These are phyloP conservation scores for Vespertilio murinus DNA, from an alignment of 2,797 vertebrate genomes.

Conservation along the genomic window DNA sequence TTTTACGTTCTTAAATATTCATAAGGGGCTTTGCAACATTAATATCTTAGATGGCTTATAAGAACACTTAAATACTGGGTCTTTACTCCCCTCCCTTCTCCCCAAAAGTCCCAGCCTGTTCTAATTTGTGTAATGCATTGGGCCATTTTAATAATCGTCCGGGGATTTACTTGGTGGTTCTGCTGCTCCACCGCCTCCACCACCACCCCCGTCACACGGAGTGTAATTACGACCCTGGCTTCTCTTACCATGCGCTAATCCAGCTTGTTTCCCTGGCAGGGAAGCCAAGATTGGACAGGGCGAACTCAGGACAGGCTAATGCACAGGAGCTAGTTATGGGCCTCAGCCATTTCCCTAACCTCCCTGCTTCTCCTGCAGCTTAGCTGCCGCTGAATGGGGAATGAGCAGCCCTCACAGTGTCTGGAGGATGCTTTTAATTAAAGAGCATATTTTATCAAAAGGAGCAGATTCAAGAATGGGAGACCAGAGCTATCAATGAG, in stretches of 20 bases:
- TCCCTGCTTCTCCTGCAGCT: not conserved
- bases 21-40: slow-evolving; percentile 99
- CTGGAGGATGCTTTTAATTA: slow-evolving; percentile 60
- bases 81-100: slow-evolving; percentile 81
- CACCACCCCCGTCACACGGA: slow-evolving; percentile 61
- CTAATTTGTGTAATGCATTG: slow-evolving; percentile 96
- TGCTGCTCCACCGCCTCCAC: slow-evolving; percentile 66
- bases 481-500: slow-evolving; percentile 47
- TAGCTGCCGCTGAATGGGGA: not conserved
- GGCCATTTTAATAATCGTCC: slow-evolving; percentile 92
- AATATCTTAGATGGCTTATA: slow-evolving; percentile 99
- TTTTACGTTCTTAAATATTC: slow-evolving; percentile 99
- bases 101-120: slow-evolving; percentile 87
- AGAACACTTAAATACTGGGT: slow-evolving; percentile 99
- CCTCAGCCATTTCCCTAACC: not conserved
- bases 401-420: not conserved
- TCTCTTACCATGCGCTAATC: slow-evolving; percentile 83
- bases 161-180: slow-evolving; percentile 87
- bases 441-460: slow-evolving; percentile 66
- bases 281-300: slow-evolving; percentile 80
- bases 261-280: slow-evolving; percentile 82
- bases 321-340: slow-evolving; percentile 71
- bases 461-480: slow-evolving; percentile 59
- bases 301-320: slow-evolving; percentile 63
- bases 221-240: slow-evolving; percentile 87